Base-by-base conservation (phyloP, 2,888 invertebrate genomes). In the Drepanosiphum platanoidis region DNA sequence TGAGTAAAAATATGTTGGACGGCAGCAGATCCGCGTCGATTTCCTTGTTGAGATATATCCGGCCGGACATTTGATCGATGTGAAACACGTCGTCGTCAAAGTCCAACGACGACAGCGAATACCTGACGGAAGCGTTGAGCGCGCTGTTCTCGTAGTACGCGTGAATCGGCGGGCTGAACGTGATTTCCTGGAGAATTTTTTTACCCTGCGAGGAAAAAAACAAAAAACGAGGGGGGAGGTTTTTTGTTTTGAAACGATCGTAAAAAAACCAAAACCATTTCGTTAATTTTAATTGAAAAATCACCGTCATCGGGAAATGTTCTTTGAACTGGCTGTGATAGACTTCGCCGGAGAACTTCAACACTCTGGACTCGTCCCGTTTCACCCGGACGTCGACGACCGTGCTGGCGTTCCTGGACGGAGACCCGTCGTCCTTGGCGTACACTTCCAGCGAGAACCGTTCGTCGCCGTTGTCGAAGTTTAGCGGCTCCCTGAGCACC, bases 391-490 rank as follows among this genome's bases (percentile, higher is more conserved):
- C 92, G 82, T 91, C 92, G 5, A 96, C 91, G 0, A 94, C 93
- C 0, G 95, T 93, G 87, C 94, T 95, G 9, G 94, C 91, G 88
- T 93, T 94, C 87, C 92, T 92, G 4, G 94, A 93, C 0, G 96
- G 96, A 0, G 93, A 92, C 0, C 96, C 96, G 13, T 96, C 93
- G 90, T 96, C 96, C 95, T 95, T 93, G 68, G 96, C 96, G 87
- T 94, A 92, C 42, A 96, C 90, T 5, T 93, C 93, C 80, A 96
- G 91, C 80, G 91, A 90, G 88, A 95, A 96, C 88, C 94, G 93
- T 61, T 93, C 92, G 88, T 95, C 95, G 1, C 96, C 96, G 34
- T 91, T 91, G 89, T 96, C 96, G 89, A 93, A 96, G 90, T 96
- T 96, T 87, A 96, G 90, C 0, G 94, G 91, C 87, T 93, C 93